A percentile compares a stretch with the other conserved stretches of the same genome.
phyloP scores from a whole-genome alignment of 1,140 invertebrate genomes.

The Hycleus phaleratus region DNA sequence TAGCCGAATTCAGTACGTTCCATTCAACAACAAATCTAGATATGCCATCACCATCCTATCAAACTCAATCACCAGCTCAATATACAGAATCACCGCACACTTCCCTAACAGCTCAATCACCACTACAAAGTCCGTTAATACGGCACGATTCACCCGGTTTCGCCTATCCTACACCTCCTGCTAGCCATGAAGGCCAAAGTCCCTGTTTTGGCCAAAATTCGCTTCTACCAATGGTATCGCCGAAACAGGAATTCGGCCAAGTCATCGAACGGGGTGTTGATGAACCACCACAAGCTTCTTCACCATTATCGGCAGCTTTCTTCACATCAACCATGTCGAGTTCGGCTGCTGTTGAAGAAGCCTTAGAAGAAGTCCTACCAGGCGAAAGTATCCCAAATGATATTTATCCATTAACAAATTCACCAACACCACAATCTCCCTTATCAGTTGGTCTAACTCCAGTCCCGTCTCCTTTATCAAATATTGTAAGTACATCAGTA shows the following conservation, averaged over 20 bases:
- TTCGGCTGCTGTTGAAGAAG: constrained; percentile 74
- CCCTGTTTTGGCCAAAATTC: constrained; percentile 46
- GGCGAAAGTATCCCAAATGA: constrained; percentile 60
- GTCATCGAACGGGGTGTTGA: constrained; percentile 46
- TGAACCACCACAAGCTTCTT: constrained; percentile 55
- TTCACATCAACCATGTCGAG: constrained; percentile 81
- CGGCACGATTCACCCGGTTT: constrained; percentile 56
- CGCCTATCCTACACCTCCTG: constrained; percentile 75
- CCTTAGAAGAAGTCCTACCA: constrained; percentile 69
- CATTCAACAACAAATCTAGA: constrained; percentile 47
- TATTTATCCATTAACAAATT: constrained; percentile 55
- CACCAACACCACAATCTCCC: constrained; percentile 53
- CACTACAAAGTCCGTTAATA: constrained; percentile 55
- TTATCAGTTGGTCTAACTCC: constrained; percentile 49
- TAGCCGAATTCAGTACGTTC: constrained; percentile 74
- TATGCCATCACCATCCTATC: constrained; percentile 40
- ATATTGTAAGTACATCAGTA: constrained; percentile 43
- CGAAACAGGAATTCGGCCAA: constrained; percentile 41
- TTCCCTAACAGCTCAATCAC: constrained; percentile 44
- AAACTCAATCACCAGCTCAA: constrained; percentile 39
- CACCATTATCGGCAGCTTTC: constrained; percentile 69
- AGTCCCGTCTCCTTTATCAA: constrained; percentile 51
- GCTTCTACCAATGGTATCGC: constrained; percentile 41
- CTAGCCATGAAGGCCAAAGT: constrained; percentile 70
- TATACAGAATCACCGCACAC: constrained; percentile 42